Evolutionary conservation across 2,888 invertebrate species (phyloP), one percentile per base, ranked within the genome.

Genomic region (Iphiclides podalirius): DNA sequence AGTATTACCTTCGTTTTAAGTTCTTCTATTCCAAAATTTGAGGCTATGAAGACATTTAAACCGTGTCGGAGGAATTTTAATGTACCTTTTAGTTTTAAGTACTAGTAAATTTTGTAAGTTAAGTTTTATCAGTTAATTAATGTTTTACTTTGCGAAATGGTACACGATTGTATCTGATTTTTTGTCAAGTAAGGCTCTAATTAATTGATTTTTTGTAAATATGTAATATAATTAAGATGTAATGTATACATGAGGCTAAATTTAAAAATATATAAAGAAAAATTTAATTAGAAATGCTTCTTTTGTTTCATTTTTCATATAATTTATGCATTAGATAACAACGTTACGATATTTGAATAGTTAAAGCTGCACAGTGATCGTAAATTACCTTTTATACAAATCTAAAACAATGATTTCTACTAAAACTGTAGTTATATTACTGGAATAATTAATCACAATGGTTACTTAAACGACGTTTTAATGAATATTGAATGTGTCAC

Each of bases 1-100:
- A 86, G 86, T 87, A 87, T 88, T 88, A 87, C 85, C 85, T 70
- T 77, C 60, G 62, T 65, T 67, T 65, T 79, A 79, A 74, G 72
- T 72, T 72, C 53, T 60, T 70, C 66, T 56, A 55, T 69, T 73
- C 79, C 76, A 79, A 86, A 85, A 71, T 72, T 53, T 64, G 65
- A 68, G 81, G 81, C 81, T 84, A 80, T 82, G 79, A 76, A 57
- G 67, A 66, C 59, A 61, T 64, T 64, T 59, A 61, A 63, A 70
- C 59, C 59, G 71, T 63, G 64, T 74, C 72, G 59, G 68, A 69
- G 66, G 41, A 61, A 52, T 53, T 54, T 54, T 53, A 53, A 59
- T 58, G 59, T 61, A 60, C 60, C 59, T 63, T 58, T 52, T 54
- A 54, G 54, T 58, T 54, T 45, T 52, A 52, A 51, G 34, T 39